These are phyloP conservation scores for Notiomystis cincta DNA, from an alignment of 2,113 vertebrate species.

Conservation along the genomic window DNA sequence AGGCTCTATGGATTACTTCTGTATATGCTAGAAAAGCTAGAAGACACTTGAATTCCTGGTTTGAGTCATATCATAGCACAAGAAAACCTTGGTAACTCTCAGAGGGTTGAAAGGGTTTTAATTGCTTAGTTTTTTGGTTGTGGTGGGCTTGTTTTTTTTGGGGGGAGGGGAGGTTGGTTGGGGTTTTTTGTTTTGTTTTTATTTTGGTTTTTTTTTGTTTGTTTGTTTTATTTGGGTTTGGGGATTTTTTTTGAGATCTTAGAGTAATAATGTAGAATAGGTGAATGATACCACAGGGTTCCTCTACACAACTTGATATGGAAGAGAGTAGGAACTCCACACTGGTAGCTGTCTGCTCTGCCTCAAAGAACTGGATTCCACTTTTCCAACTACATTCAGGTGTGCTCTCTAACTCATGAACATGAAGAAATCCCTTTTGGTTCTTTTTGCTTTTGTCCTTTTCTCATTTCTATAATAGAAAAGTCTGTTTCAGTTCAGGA, in stretches of 20 bases:
- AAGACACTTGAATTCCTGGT: background rate
- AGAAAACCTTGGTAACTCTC: background rate
- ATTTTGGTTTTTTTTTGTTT: too few relatives aligned
- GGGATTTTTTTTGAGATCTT: background rate
- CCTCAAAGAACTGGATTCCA: background rate
- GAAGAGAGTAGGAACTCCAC: background rate
- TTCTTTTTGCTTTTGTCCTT: background rate
- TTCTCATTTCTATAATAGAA: background rate
- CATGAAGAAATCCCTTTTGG: background rate
- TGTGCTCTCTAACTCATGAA: background rate
- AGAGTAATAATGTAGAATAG: background rate
- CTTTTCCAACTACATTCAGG: background rate
- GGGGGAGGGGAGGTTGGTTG: too few relatives aligned
- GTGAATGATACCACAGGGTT: background rate
- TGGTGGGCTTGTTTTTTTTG: too few relatives aligned
- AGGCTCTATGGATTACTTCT: background rate
- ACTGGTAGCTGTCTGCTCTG: background rate
- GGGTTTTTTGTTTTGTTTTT: rapidly evolving
- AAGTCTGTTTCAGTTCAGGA: background rate
- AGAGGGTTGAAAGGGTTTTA: background rate
- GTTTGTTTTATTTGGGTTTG: too few relatives aligned
- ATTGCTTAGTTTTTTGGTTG: background rate
- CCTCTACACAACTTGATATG: rapidly evolving
- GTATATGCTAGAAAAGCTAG: background rate
- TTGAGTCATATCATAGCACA: background rate